Base-by-base conservation (phyloP, 2,797 vertebrate species). In the Oryzias dopingdopingensis region DNA sequence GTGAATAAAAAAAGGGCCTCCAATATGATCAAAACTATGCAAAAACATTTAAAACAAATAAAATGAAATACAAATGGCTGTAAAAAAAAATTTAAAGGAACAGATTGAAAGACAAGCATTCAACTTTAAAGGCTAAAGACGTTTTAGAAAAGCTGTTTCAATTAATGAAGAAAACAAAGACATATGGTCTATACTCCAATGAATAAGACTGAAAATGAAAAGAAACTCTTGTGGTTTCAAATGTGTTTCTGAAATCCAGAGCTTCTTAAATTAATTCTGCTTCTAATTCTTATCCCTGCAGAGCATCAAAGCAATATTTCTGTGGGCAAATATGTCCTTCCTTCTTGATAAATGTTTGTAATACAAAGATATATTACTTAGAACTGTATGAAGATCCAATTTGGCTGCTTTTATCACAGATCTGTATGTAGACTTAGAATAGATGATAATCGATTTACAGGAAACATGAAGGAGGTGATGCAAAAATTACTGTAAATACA, bases 221-320 rank as follows among this genome's bases (percentile, higher is more conserved):
- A 59, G 42, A 18, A 40, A 44, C 26, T 42, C 55, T 55, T 22
- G 20, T 22, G 20, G 20, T 22, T 22, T 22, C 20, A 22, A 22
- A 22, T 22, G 20, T 22, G 20, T 22, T 22, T 22, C 20, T 26
- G 49, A 42, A 42, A 69, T 46, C 17, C 5, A 56, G 56, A 54
- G 15, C 18, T 24, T 13, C 23, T 61, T 26, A 40, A 47, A 18
- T 43, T 60, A 47, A 18, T 43, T 62, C 59, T 47, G 64, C 8
- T 22, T 5, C 50, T 70, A 44, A 44, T 43, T 57, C 45, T 56
- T 29, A 29, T 29, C 26, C 51, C 71, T 66, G 73, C 69, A 73
- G 68, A 50, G 55, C 26, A 50, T 56, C 65, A 59, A 70, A 61
- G 57, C 54, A 52, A 23, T 26, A 73, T 56, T 64, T 74, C 59